phyloP scores from a whole-genome alignment of 2,888 invertebrate species.

The Epistrophella euchroma region DNA sequence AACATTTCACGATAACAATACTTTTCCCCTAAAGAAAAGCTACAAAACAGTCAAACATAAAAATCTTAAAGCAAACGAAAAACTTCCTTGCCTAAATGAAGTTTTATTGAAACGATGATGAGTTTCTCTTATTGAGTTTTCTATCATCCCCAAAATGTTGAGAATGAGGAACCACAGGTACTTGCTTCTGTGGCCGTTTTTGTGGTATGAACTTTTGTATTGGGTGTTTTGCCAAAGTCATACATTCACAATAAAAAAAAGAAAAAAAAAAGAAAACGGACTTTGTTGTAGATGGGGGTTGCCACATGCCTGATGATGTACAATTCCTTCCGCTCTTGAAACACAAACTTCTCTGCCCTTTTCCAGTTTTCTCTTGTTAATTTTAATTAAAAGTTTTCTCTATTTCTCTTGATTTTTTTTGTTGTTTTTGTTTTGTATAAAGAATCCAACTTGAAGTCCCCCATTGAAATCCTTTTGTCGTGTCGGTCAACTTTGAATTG shows the following conservation, averaged over 20 bases:
- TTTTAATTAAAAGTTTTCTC: constrained; percentile 70
- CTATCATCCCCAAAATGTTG: background rate
- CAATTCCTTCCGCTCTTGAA: background rate
- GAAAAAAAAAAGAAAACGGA: background rate
- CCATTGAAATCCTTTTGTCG: constrained; percentile 12
- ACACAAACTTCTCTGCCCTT: background rate
- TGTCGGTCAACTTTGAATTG: constrained; percentile 20
- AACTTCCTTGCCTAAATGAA: constrained; percentile 54
- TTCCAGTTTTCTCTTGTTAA: constrained; percentile 60
- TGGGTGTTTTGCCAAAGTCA: constrained; percentile 42
- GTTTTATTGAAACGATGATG: constrained; percentile 66
- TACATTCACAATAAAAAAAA: background rate
- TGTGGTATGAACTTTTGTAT: constrained; percentile 46
- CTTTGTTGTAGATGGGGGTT: background rate
- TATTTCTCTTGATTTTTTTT: background rate
- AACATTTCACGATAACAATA: constrained; percentile 19
- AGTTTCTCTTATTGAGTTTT: constrained; percentile 56
- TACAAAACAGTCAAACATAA: background rate
- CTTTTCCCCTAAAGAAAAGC: background rate
- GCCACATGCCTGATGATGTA: background rate
- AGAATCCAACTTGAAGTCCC: background rate
- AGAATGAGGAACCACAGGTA: background rate
- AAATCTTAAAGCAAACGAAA: constrained; percentile 23
- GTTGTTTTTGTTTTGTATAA: background rate
- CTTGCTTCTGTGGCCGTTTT: constrained; percentile 34